These are phyloP conservation scores for Kobus ellipsiprymnus DNA, from an alignment of 2,113 vertebrate genomes.

Conservation along the genomic window DNA sequence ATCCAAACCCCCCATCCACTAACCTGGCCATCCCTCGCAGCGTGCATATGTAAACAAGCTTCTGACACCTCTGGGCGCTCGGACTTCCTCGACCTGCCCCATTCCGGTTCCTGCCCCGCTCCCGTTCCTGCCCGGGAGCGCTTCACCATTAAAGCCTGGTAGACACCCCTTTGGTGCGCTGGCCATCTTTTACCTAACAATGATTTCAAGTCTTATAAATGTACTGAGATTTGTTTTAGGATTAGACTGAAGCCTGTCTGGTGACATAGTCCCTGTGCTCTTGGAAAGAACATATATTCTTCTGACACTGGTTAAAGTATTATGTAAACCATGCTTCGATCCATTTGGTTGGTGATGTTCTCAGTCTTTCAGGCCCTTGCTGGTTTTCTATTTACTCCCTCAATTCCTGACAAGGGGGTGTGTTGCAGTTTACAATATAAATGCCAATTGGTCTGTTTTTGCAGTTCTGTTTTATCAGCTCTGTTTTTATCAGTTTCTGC, in stretches of 20 bases:
- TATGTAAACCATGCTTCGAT: rapidly evolving
- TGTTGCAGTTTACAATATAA: not conserved
- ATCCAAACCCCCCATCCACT: too few species aligned
- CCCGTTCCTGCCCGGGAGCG: too few species aligned
- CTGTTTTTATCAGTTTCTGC: not conserved
- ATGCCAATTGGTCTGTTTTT: rapidly evolving
- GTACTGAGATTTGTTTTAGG: too few species aligned
- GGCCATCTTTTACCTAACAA: too few species aligned
- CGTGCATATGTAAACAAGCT: too few species aligned
- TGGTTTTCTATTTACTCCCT: not conserved
- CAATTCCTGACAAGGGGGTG: not conserved
- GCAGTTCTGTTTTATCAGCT: not conserved
- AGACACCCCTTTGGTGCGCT: too few species aligned
- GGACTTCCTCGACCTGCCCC: too few species aligned
- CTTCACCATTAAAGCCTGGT: too few species aligned
- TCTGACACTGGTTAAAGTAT: rapidly evolving
- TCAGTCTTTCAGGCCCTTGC: not conserved
- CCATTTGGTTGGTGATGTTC: rapidly evolving
- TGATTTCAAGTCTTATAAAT: not conserved
- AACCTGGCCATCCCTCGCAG: too few species aligned
- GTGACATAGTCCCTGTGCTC: rapidly evolving
- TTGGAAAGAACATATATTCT: rapidly evolving
- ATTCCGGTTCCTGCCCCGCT: too few species aligned
- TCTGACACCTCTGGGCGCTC: too few species aligned
- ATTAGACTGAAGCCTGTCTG: too few species aligned